Evolutionary conservation across 2,797 vertebrate genomes (phyloP).

Genomic region (Propithecus perrieri): DNA sequence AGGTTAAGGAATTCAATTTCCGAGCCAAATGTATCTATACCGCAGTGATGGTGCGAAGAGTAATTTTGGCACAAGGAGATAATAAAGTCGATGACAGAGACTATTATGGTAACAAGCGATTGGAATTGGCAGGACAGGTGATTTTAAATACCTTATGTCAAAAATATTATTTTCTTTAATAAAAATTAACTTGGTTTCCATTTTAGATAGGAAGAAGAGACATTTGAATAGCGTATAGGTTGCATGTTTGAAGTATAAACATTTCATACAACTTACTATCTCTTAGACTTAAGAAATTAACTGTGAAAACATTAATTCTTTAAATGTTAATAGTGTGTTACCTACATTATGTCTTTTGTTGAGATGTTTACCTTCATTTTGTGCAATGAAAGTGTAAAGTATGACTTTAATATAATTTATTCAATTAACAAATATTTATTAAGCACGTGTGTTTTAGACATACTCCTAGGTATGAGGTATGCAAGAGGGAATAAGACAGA

Average conservation of each 20-base stretch:
- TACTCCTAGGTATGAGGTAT: background rate
- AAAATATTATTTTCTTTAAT: slow-evolving; percentile 47
- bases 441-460: background rate
- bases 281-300: background rate
- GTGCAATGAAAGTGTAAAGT: slow-evolving; percentile 1
- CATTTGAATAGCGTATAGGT: background rate
- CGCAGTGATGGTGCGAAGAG: slow-evolving; percentile 98
- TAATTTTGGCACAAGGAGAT: slow-evolving; percentile 97
- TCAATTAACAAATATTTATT: background rate
- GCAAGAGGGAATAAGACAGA: background rate
- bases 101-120: slow-evolving; percentile 98
- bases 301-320: slow-evolving; percentile 28
- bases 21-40: slow-evolving; percentile 98
- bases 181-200: slow-evolving; percentile 28
- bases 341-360: background rate
- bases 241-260: slow-evolving; percentile 8
- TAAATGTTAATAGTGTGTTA: background rate
- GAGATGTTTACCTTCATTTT: slow-evolving; percentile 14
- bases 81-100: slow-evolving; percentile 99
- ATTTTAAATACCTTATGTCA: slow-evolving; percentile 14
- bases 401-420: background rate
- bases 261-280: background rate
- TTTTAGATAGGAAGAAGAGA: background rate
- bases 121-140: slow-evolving; percentile 99
- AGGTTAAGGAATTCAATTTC: slow-evolving; percentile 99